Evolutionary conservation across 2,888 invertebrate genomes (phyloP).

Genomic region (Sylvicola cinctus): DNA sequence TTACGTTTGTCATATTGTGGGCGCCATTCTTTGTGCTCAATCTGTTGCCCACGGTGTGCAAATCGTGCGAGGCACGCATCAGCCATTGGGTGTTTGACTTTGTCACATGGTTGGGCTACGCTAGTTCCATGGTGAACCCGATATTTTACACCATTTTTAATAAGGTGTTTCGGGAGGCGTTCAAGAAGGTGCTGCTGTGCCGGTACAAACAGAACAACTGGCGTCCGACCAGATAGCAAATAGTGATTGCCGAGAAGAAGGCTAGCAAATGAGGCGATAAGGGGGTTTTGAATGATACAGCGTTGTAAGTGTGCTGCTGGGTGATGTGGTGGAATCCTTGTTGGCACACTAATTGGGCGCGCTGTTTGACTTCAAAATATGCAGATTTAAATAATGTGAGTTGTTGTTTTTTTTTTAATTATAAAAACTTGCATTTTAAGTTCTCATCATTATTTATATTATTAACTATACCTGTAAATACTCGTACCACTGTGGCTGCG

Average conservation of each 20-base stretch:
- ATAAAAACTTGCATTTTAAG: too few species aligned
- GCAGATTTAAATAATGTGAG: too few species aligned
- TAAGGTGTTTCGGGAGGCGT: slow-evolving; percentile 79
- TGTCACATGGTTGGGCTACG: slow-evolving; percentile 84
- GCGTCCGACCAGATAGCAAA: slow-evolving; percentile 15
- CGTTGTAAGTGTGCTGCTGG: too few species aligned
- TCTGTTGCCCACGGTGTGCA: slow-evolving; percentile 64
- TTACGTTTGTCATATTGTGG: slow-evolving; percentile 86
- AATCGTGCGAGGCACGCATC: slow-evolving; percentile 53
- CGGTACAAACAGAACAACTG: slow-evolving; percentile 39
- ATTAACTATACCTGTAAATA: too few species aligned
- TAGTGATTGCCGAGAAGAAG: neutral
- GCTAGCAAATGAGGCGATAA: too few species aligned
- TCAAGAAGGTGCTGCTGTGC: slow-evolving; percentile 67
- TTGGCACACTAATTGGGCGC: too few species aligned
- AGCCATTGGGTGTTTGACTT: slow-evolving; percentile 65
- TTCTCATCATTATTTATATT: too few species aligned
- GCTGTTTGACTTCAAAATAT: too few species aligned
- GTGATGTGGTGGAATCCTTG: too few species aligned
- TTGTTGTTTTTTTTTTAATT: too few species aligned
- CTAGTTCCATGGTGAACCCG: slow-evolving; percentile 87
- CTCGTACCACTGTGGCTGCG: too few species aligned
- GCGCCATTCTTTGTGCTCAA: slow-evolving; percentile 90
- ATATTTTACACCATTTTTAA: slow-evolving; percentile 93
- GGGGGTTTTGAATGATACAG: too few species aligned